Evolutionary conservation across 2,113 vertebrate species (phyloP), one percentile per base, ranked within the genome.

Genomic region (Furnarius figulus): DNA sequence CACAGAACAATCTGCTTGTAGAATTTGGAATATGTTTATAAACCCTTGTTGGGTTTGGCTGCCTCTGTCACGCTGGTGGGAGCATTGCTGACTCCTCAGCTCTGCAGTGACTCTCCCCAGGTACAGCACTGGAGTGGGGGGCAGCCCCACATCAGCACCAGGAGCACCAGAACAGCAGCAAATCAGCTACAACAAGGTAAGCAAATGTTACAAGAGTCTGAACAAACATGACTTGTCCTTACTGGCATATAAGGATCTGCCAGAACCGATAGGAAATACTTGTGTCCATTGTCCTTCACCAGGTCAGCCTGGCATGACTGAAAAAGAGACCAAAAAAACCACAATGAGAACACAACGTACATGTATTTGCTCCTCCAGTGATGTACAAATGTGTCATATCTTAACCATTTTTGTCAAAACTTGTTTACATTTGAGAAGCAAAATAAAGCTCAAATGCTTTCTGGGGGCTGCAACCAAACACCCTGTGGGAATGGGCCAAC

Each of bases 281-380:
- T 99, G 98, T 99, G 99, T 3, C 99, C 99, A 10, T 99, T 99
- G 98, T 99, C 99, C 98, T 99, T 99, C 89, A 99, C 99, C 68
- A 99, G 98, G 97, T 99, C 99, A 27, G 99, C 99, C 90, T 99
- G 99, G 97, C 99, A 99, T 0, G 99, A 99, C 99, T 99, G 97
- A 24, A 91, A 97, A 82, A 92, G 47, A 96, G 58, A 96, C 49
- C 71, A 50, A 68, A 58, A 78, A 30, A 65, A 22, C 37, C 66
- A 27, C 27, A 18, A 0, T 97, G 90, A 98, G 82, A 31, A 52
- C 9, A 14, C 11, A 25, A 11, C 31, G 33, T 0, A 33, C 24
- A 25, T 17, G 8, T 9, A 10, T 12, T 5, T 47, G 16, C 14
- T 62, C 40, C 20, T 83, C 71, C 24, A 15, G 1, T 1, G 22